A percentile compares a stretch with the other conserved stretches of the same genome.
phyloP scores from a whole-genome alignment of 2,888 invertebrate species.

The Danaus chrysippus region DNA sequence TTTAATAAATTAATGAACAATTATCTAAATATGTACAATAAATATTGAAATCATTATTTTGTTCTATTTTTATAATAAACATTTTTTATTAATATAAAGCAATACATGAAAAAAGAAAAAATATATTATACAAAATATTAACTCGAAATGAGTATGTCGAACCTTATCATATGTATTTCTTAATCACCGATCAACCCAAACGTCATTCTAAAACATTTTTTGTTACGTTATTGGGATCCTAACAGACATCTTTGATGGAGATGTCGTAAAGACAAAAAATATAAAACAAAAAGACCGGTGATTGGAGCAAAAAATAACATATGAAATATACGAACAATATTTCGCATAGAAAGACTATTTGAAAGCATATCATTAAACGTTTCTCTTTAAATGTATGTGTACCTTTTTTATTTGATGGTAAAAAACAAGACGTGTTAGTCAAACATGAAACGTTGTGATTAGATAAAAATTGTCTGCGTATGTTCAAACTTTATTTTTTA shows the following conservation, averaged over 20 bases:
- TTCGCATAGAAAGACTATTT: slow-evolving; percentile 59
- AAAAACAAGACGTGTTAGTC: slow-evolving; percentile 47
- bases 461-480: slow-evolving; percentile 42
- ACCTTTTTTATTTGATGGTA: slow-evolving; percentile 40
- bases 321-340: slow-evolving; percentile 50
- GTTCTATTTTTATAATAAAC: no score
- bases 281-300: slow-evolving; percentile 48
- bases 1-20: no score
- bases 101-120: no score
- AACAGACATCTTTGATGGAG: slow-evolving; percentile 32
- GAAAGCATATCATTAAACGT: slow-evolving; percentile 67
- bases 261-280: slow-evolving; percentile 46
- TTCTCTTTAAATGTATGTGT: slow-evolving; percentile 44
- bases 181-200: no score
- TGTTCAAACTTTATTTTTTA: slow-evolving; percentile 21
- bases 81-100: no score
- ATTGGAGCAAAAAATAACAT: slow-evolving; percentile 51
- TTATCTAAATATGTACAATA: no score
- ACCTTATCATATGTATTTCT: no score
- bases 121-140: no score
- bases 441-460: slow-evolving; percentile 42
- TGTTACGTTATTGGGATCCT: no score
- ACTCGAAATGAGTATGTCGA: no score
- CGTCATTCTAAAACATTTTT: no score
- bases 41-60: no score